phyloP scores from a whole-genome alignment of 2,113 vertebrate species.

The Pongo abelii region DNA sequence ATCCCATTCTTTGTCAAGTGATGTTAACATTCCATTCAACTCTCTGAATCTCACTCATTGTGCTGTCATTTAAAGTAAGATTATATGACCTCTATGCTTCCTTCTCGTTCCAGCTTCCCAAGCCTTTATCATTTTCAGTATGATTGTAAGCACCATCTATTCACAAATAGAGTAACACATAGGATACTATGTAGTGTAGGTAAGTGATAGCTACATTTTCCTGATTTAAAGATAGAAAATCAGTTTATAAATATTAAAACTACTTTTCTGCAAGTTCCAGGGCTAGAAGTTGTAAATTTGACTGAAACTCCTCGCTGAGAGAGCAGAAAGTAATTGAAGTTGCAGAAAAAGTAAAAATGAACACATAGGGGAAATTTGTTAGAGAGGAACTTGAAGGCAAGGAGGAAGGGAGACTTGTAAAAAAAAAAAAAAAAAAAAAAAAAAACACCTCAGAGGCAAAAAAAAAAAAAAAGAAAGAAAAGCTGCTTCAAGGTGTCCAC shows the following conservation, averaged over 20 bases:
- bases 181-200: not conserved
- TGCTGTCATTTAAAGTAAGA: not conserved
- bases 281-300: constrained; percentile 30
- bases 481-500: not conserved
- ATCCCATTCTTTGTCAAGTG: not conserved
- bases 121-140: not conserved
- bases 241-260: not conserved
- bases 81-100: not conserved
- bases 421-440: not conserved
- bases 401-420: not conserved
- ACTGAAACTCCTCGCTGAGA: not conserved
- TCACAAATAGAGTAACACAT: not conserved
- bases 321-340: constrained; percentile 43
- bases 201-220: not conserved
- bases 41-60: not conserved
- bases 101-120: not conserved
- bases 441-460: not conserved
- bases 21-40: not conserved
- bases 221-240: not conserved
- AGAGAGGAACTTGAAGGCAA: not conserved
- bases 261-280: not conserved
- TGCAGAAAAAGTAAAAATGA: constrained; percentile 39
- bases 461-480: not conserved
- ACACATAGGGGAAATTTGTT: not conserved
- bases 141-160: not conserved